Conservation (phyloP, 2,797 vertebrate genomes). For the Tenualosa ilisha region DNA sequence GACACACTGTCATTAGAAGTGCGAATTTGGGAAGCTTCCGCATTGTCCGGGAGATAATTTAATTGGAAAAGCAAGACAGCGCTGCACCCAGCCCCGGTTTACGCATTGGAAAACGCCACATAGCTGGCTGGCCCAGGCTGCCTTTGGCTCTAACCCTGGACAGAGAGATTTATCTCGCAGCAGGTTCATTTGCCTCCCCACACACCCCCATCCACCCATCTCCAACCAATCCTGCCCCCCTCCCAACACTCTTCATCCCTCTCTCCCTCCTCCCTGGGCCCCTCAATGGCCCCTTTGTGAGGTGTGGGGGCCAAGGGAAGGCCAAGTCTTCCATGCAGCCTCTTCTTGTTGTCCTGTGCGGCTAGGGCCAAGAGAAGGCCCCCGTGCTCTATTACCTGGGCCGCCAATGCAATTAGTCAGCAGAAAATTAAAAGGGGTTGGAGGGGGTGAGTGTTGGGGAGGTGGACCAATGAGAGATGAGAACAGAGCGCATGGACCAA, state of each 20-base stretch:
- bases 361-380: conserved; percentile 62
- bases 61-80: conserved; percentile 80
- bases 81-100: conserved; percentile 54
- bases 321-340: conserved; percentile 66
- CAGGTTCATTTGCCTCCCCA: conserved; percentile 37
- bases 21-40: conserved; percentile 73
- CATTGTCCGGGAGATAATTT: conserved; percentile 78
- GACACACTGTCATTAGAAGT: conserved; percentile 77
- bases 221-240: conserved; percentile 28
- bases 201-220: not conserved
- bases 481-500: not conserved
- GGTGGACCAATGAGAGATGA: conserved; percentile 52
- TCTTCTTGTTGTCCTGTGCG: conserved; percentile 62
- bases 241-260: conserved; percentile 15
- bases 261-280: conserved; percentile 53
- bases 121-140: not conserved
- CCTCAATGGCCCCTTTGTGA: conserved; percentile 78
- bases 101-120: not conserved
- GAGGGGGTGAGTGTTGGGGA: conserved; percentile 21
- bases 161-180: conserved; percentile 62
- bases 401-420: conserved; percentile 79
- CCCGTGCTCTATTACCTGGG: conserved; percentile 74
- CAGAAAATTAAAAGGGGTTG: conserved; percentile 77
- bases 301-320: conserved; percentile 56
- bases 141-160: conserved; percentile 72